Evolutionary conservation across 2,113 vertebrate species (phyloP), one percentile per base, ranked within the genome.

Genomic region (Trichomycterus rosablanca): DNA sequence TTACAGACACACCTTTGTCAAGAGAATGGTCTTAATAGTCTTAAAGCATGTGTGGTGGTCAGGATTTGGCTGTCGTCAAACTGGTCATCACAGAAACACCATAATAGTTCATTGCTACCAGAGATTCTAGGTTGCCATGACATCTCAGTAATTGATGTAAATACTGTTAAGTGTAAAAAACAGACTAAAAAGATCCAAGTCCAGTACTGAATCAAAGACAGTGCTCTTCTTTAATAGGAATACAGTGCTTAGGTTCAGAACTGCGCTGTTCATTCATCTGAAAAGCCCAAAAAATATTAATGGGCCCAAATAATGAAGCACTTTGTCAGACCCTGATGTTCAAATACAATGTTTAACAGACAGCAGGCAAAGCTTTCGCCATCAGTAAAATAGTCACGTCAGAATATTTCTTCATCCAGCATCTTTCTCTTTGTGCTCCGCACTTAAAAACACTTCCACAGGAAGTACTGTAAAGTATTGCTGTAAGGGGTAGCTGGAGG

Each of bases 391-490:
- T 43, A 54, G 52, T 49, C 32, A 55, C 20, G 19, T 64, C 30
- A 55, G 20, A 64, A 54, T 35, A 16, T 10, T 34, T 51, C 35
- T 49, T 45, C 15, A 44, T 30, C 50, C 37, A 48, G 23, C 63
- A 49, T n/a, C 22, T 32, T 63, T 42, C 59, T 19, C 63, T 43
- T 43, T 58, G 43, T 43, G 53, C 68, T 66, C 18, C 58, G 51
- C 20, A 30, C 61, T 52, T 30, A 56, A 56, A 57, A 64, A 57
- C 65, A 63, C 66, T 77, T 74, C 75, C 69, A 74, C 65, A 70
- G 70, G 72, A 71, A 66, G 70, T 56, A 72, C 89, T 87, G 90
- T 89, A 88, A 85, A 49, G 77, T 78, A 57, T 55, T 63, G 20
- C 67, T 46, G 57, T 56, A 71, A 53, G 8, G n/a, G 40, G 51